phyloP scores from a whole-genome alignment of 2,797 vertebrate genomes.

The Scarus forsteni region DNA sequence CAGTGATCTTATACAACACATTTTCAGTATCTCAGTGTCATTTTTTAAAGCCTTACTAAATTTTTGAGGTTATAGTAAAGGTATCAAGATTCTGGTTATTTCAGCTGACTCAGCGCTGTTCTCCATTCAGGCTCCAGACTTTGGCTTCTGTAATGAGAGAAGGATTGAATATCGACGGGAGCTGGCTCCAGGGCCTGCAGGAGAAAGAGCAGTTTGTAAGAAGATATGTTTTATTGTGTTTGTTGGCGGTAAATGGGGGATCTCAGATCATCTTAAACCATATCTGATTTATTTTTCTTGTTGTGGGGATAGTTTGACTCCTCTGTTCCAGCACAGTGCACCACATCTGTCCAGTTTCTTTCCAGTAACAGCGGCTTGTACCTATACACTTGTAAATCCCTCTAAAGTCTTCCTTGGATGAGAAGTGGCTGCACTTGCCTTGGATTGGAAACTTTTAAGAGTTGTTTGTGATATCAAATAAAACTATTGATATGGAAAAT shows the following conservation, averaged over 20 bases:
- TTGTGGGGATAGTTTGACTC: conserved; percentile 3
- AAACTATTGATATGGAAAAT: conserved; percentile 45
- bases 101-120: conserved; percentile 4
- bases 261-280: conserved; percentile 20
- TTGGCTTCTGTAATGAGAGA: conserved; percentile 1
- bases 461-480: conserved; percentile 31
- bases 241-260: conserved; percentile 14
- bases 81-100: not conserved
- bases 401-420: conserved; percentile 28
- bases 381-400: conserved; percentile 3
- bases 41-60: too few relatives aligned
- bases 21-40: too few relatives aligned
- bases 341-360: conserved; percentile 15
- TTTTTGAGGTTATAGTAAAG: too few relatives aligned
- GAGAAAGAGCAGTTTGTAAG: conserved; percentile 11
- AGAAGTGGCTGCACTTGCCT: conserved; percentile 56
- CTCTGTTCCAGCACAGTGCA: conserved; percentile 16
- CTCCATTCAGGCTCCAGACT: not conserved
- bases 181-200: not conserved
- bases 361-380: not conserved
- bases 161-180: not conserved
- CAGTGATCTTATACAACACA: too few relatives aligned
- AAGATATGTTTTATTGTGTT: conserved; percentile 16
- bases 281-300: conserved; percentile 16
- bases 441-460: conserved; percentile 53